Conservation (phyloP, 2,888 invertebrate genomes). For the Apodemia zela region DNA sequence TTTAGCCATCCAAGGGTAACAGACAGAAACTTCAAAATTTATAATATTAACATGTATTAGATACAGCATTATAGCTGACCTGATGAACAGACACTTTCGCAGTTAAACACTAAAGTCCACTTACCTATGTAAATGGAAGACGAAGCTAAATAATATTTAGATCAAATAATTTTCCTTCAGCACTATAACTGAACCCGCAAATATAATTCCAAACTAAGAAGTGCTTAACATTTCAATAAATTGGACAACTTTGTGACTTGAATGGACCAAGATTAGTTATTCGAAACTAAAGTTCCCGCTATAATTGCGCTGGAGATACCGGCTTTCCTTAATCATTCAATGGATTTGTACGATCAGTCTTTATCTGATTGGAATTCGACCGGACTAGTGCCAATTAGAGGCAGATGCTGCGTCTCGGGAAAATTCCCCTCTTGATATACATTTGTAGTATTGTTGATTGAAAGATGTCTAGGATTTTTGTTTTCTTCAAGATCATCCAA, state of each 20-base stretch:
- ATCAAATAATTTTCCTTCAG: conserved; percentile 7
- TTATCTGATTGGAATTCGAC: conserved; percentile 36
- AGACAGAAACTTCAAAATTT: no score
- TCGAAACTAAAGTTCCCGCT: conserved; percentile 37
- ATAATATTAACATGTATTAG: no score
- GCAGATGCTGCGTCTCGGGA: conserved; percentile 32
- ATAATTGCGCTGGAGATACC: conserved; percentile 36
- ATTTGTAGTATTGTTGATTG: conserved; percentile 15
- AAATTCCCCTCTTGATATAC: conserved; percentile 21
- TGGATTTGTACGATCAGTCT: conserved; percentile 38
- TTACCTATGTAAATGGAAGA: neutral
- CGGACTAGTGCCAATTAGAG: conserved; percentile 35
- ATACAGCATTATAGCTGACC: neutral
- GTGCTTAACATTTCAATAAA: conserved; percentile 21
- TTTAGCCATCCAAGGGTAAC: no score
- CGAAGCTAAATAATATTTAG: conserved; percentile 1
- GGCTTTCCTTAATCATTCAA: conserved; percentile 39
- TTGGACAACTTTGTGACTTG: conserved; percentile 30
- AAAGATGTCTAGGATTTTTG: neutral
- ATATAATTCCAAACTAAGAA: conserved; percentile 22
- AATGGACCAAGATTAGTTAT: conserved; percentile 37
- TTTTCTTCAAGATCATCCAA: neutral
- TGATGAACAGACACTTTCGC: neutral
- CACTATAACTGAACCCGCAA: conserved; percentile 17
- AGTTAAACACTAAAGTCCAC: neutral